phyloP scores from a whole-genome alignment of 2,113 vertebrate species.

The Collichthys lucidus region DNA sequence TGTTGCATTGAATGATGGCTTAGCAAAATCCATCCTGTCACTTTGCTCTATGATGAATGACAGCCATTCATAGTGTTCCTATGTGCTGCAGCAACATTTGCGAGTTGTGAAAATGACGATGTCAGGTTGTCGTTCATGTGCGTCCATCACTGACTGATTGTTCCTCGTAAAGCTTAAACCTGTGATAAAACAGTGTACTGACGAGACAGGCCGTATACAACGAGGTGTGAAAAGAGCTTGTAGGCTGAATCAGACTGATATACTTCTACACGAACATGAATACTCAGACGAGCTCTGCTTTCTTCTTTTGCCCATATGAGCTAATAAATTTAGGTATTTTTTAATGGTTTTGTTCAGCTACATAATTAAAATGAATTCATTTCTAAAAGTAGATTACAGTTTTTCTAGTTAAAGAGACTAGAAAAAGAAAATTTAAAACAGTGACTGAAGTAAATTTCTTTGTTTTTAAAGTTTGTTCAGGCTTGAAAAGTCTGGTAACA shows the following conservation, averaged over 20 bases:
- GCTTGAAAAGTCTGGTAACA: no score
- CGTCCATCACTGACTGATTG: not conserved
- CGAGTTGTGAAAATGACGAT: slow-evolving; percentile 1
- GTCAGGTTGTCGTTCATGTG: not conserved
- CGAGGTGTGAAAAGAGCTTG: not conserved
- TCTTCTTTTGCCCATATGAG: not conserved
- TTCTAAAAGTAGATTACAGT: not conserved
- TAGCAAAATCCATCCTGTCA: slow-evolving; percentile 47
- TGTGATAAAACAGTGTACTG: not conserved
- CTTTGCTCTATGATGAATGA: slow-evolving; percentile 41
- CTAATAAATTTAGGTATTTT: not conserved
- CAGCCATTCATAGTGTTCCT: slow-evolving; percentile 15
- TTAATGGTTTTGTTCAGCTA: not conserved
- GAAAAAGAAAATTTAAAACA: not conserved
- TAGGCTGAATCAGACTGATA: not conserved
- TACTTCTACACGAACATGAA: not conserved
- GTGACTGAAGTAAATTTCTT: not conserved
- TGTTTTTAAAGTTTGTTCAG: no score
- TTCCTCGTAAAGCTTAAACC: not conserved
- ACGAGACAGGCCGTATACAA: not conserved
- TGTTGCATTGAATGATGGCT: slow-evolving; percentile 77
- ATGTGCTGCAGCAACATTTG: not conserved
- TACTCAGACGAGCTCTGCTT: not conserved
- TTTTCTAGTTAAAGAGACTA: not conserved
- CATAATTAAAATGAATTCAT: not conserved